Percentiles rank a stretch among this genome's conserved stretches.
Conservation (phyloP, 2,888 invertebrate genomes). For the Heteromyza rotundicornis region DNA sequence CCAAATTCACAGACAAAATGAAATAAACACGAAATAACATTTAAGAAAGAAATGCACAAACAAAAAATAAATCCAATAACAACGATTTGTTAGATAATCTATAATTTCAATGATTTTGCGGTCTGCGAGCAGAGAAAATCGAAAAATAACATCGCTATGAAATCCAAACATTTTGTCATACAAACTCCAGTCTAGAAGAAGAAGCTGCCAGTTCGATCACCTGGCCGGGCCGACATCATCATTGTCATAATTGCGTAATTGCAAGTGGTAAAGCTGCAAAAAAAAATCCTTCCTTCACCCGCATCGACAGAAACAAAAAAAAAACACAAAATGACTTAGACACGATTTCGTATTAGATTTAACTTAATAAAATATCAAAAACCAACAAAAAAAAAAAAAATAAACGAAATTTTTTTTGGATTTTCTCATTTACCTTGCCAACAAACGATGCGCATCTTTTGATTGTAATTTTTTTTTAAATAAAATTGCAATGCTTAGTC, state of each 20-base stretch:
- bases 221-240: slow-evolving; percentile 13
- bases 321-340: slow-evolving; percentile 23
- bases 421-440: too few species aligned
- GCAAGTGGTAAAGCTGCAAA: slow-evolving; percentile 13
- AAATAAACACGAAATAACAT: too few species aligned
- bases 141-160: neutral
- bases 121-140: neutral
- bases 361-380: neutral
- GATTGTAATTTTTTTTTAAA: too few species aligned
- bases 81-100: neutral
- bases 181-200: neutral
- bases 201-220: slow-evolving; percentile 11
- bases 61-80: neutral
- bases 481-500: neutral
- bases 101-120: neutral
- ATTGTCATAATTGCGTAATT: slow-evolving; percentile 40
- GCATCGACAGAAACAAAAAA: slow-evolving; percentile 16
- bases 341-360: slow-evolving; percentile 30
- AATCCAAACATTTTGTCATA: neutral
- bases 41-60: too few species aligned
- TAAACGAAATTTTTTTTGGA: too few species aligned
- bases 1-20: too few species aligned
- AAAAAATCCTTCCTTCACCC: too few species aligned
- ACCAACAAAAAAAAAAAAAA: slow-evolving; percentile 15
- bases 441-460: too few species aligned